These are phyloP conservation scores for Lates japonicus DNA, from an alignment of 2,797 vertebrate species.

Conservation along the genomic window DNA sequence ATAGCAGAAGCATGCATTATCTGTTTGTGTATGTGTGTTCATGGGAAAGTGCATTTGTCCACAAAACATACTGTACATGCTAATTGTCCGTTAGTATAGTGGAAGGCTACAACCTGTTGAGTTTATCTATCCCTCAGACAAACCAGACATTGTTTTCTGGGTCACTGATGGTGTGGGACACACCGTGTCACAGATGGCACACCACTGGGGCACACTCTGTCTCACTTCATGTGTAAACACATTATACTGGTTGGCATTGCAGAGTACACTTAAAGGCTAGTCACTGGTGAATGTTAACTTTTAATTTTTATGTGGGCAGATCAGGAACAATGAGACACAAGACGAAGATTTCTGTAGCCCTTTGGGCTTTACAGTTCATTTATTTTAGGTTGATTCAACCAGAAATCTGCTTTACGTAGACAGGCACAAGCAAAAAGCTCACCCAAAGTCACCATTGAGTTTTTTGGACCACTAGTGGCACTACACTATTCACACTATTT, in stretches of 20 bases:
- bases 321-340: too few species aligned
- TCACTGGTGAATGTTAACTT: constrained; percentile 27
- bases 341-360: background rate
- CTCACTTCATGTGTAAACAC: constrained; percentile 51
- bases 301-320: constrained; percentile 16
- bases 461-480: too few species aligned
- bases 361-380: background rate
- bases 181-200: constrained; percentile 62
- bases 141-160: constrained; percentile 61
- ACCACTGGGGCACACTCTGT: constrained; percentile 48
- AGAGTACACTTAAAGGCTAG: constrained; percentile 4
- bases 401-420: background rate
- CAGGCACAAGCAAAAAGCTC: background rate
- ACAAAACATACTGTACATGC: background rate
- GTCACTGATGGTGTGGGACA: constrained; percentile 63
- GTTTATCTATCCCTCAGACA: constrained; percentile 34
- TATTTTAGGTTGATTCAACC: background rate
- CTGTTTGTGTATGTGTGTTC: background rate
- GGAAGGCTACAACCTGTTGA: background rate
- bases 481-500: too few species aligned
- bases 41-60: background rate
- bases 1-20: too few species aligned
- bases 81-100: constrained; percentile 2
- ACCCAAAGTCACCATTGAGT: too few species aligned
- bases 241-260: background rate